A percentile compares a stretch with the other conserved stretches of the same genome.
Conservation (phyloP, 2,113 vertebrate species). For the Tachuris rubrigastra region DNA sequence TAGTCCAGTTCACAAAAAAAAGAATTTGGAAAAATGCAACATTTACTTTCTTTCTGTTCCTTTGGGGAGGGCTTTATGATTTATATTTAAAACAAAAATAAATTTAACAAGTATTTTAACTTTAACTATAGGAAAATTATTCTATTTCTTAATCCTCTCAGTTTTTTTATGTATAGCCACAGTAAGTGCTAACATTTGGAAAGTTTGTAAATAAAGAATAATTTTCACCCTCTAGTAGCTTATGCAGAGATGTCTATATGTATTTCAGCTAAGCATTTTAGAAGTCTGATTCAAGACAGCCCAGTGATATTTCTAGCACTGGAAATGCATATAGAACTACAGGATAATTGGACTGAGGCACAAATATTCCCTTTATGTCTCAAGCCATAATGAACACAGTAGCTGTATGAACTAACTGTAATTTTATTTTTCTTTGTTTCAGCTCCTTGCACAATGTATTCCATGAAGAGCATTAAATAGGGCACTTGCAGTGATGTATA, state of each 20-base stretch:
- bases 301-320: conserved; percentile 49
- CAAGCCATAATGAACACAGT: conserved; percentile 55
- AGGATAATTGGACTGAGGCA: conserved; percentile 65
- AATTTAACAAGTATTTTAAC: not conserved
- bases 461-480: not conserved
- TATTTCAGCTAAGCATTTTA: not conserved
- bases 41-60: not conserved
- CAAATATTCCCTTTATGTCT: conserved; percentile 70
- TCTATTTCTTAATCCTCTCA: not conserved
- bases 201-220: not conserved
- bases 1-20: not conserved
- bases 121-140: conserved; percentile 24
- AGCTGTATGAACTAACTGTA: conserved; percentile 52
- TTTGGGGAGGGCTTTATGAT: not conserved
- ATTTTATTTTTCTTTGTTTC: conserved; percentile 48
- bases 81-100: not conserved
- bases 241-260: not conserved
- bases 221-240: not conserved
- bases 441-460: conserved; percentile 8
- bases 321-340: conserved; percentile 43
- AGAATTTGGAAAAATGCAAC: not conserved
- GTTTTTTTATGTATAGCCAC: not conserved
- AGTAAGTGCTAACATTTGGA: not conserved
- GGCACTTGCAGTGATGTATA: not conserved
- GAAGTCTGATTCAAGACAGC: conserved; percentile 37